These are phyloP conservation scores for Danio jaintianensis DNA, from an alignment of 2,797 vertebrate genomes.

Conservation along the genomic window DNA sequence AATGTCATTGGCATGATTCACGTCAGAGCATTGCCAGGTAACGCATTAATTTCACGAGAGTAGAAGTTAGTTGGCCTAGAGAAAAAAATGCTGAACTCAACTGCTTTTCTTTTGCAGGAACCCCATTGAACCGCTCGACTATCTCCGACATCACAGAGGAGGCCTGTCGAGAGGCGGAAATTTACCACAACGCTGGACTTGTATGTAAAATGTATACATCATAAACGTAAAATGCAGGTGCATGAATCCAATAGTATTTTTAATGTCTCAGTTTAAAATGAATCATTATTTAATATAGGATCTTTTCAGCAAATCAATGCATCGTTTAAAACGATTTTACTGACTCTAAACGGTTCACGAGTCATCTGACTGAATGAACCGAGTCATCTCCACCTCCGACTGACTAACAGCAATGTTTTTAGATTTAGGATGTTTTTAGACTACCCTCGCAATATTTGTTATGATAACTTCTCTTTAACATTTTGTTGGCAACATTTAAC, in stretches of 20 bases:
- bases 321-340: not conserved
- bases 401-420: too few relatives aligned
- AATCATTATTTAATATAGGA: not conserved
- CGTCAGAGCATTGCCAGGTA: conserved; percentile 87
- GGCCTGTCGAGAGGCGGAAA: conserved; percentile 83
- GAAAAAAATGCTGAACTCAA: not conserved
- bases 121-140: conserved; percentile 76
- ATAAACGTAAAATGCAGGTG: too few relatives aligned
- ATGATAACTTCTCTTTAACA: too few relatives aligned
- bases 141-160: conserved; percentile 81
- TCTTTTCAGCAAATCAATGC: not conserved
- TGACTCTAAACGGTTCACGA: not conserved
- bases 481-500: too few relatives aligned
- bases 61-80: not conserved
- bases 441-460: too few relatives aligned
- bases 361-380: not conserved
- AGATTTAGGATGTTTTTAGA: too few relatives aligned
- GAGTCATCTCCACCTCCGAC: not conserved
- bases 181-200: conserved; percentile 82
- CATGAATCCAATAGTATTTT: too few relatives aligned
- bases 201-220: conserved; percentile 66
- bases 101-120: conserved; percentile 71
- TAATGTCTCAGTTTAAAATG: not conserved
- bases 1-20: conserved; percentile 87
- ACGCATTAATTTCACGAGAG: not conserved